These are phyloP conservation scores for Drosophila lowei DNA, from an alignment of 1,140 invertebrate genomes.

Conservation along the genomic window DNA sequence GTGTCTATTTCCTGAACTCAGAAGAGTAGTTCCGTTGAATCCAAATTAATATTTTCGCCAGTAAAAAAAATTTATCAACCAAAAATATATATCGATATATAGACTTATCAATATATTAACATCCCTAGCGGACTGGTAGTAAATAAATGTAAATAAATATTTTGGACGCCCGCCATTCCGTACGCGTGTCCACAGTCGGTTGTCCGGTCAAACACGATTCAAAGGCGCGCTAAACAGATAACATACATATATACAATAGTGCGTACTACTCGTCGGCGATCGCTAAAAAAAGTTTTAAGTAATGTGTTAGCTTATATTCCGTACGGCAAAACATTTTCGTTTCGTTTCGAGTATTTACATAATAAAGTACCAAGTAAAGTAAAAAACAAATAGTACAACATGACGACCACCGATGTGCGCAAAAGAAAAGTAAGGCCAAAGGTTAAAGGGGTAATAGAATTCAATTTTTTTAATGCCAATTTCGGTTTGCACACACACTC, in stretches of 20 bases:
- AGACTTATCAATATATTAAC: not conserved
- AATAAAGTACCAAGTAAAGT: constrained; percentile 38
- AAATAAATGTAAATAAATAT: constrained; percentile 32
- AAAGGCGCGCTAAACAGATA: constrained; percentile 15
- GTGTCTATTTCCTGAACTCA: no score
- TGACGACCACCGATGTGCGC: constrained; percentile 63
- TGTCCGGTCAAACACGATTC: not conserved
- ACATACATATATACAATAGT: not conserved
- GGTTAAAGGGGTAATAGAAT: constrained; percentile 39
- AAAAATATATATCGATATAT: no score
- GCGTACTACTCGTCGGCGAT: constrained; percentile 21
- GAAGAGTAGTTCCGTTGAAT: no score
- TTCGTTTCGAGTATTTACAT: constrained; percentile 41
- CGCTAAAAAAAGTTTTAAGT: not conserved
- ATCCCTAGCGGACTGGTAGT: constrained; percentile 9
- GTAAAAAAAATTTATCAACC: no score
- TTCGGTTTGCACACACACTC: constrained; percentile 7
- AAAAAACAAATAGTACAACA: constrained; percentile 24
- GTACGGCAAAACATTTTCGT: not conserved
- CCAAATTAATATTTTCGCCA: no score
- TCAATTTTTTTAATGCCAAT: constrained; percentile 27
- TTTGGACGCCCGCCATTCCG: constrained; percentile 28
- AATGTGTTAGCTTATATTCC: not conserved
- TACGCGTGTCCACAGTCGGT: constrained; percentile 11
- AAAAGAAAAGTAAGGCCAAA: constrained; percentile 69